Percentiles rank a stretch among this genome's conserved stretches.
These are phyloP conservation scores for Bubo blakistoni DNA, from an alignment of 2,113 vertebrate species.

Conservation along the genomic window DNA sequence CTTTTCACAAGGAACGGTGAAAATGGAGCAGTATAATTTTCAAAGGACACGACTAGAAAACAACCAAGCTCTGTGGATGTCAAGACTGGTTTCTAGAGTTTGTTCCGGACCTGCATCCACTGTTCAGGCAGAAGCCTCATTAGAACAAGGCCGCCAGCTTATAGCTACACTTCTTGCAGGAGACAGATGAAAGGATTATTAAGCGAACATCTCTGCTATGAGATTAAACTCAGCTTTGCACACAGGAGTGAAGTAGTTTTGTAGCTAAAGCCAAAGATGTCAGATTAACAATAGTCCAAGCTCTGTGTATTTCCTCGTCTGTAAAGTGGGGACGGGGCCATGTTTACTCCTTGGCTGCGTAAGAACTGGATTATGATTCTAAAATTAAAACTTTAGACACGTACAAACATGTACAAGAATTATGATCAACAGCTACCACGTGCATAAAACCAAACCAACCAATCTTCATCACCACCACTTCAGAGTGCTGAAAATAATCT, in stretches of 20 bases:
- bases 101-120: background rate
- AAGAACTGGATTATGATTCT: background rate
- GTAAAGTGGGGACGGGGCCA: background rate
- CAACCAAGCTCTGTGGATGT: background rate
- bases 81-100: background rate
- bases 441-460: background rate
- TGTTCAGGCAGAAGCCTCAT: background rate
- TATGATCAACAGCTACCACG: background rate
- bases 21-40: background rate
- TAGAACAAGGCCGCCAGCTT: background rate
- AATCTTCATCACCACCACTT: background rate
- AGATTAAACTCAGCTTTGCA: background rate
- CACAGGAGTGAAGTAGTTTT: background rate
- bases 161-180: background rate
- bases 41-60: background rate
- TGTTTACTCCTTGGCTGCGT: background rate
- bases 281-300: background rate
- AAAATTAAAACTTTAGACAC: background rate
- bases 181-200: background rate
- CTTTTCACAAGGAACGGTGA: background rate
- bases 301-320: background rate
- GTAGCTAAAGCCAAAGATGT: background rate
- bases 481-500: background rate
- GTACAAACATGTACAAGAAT: background rate
- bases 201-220: background rate